Percentiles rank a stretch among this genome's conserved stretches.
phyloP scores from a whole-genome alignment of 1,140 invertebrate species.

The Atopsyche davidsoni region DNA sequence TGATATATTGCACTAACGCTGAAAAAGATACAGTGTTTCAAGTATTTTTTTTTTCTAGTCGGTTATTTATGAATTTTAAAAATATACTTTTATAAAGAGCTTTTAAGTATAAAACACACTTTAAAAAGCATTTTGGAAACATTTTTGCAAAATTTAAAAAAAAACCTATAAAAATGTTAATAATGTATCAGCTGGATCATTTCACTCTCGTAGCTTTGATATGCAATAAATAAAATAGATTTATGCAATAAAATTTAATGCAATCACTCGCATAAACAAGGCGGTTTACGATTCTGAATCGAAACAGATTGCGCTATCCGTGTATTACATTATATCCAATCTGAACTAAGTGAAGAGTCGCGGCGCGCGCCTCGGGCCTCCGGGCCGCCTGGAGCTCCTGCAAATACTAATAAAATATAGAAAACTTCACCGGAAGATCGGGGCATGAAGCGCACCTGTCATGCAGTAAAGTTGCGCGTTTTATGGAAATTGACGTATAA shows the following conservation, averaged over 20 bases:
- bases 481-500: slow-evolving; percentile 20
- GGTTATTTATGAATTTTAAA: too few relatives aligned
- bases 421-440: slow-evolving; percentile 12
- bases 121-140: too few relatives aligned
- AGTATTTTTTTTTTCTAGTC: too few relatives aligned
- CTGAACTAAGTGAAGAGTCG: not conserved
- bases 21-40: too few relatives aligned
- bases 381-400: not conserved
- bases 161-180: not conserved
- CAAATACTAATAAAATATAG: slow-evolving; percentile 12
- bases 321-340: too few relatives aligned
- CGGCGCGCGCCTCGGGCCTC: not conserved
- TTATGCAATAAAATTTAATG: not conserved
- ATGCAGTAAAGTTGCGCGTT: slow-evolving; percentile 15
- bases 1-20: too few relatives aligned
- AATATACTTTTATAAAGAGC: too few relatives aligned
- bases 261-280: too few relatives aligned
- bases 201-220: not conserved
- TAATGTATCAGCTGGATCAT: not conserved
- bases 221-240: not conserved
- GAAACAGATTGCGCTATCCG: too few relatives aligned
- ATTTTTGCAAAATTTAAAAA: too few relatives aligned
- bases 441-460: slow-evolving; percentile 20
- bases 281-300: too few relatives aligned
- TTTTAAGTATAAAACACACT: too few relatives aligned